phyloP scores from a whole-genome alignment of 2,113 vertebrate species.

The Pedionomus torquatus region DNA sequence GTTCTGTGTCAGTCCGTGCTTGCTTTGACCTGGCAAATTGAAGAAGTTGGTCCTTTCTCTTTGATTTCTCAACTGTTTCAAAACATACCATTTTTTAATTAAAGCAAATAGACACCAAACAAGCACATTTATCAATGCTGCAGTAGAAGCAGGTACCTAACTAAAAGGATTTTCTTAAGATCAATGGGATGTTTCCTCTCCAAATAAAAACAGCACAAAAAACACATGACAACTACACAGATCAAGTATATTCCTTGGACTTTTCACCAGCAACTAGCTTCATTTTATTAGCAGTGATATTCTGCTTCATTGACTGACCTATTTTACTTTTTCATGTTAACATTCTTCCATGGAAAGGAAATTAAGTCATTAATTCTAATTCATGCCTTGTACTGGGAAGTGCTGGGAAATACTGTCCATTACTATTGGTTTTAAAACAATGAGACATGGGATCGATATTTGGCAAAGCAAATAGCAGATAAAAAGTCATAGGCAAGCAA shows the following conservation, averaged over 20 bases:
- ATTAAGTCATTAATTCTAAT: background rate
- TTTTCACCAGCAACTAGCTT: background rate
- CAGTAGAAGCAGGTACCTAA: background rate
- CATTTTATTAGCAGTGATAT: background rate
- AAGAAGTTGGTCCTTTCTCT: constrained; percentile 85
- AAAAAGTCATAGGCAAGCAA: background rate
- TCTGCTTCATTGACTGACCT: background rate
- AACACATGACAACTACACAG: background rate
- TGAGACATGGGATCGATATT: background rate
- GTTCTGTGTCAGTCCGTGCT: constrained; percentile 77
- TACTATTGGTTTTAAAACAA: background rate
- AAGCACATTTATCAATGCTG: background rate
- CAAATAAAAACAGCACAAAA: background rate
- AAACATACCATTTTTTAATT: background rate
- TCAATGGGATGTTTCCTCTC: background rate
- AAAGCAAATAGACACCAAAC: background rate
- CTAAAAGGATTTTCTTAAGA: background rate
- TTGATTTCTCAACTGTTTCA: constrained; percentile 82
- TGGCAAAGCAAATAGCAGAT: background rate
- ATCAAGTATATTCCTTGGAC: background rate
- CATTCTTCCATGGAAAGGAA: background rate
- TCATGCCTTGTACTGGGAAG: background rate
- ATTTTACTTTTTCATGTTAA: background rate
- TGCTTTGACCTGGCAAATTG: constrained; percentile 85
- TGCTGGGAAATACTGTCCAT: background rate